A percentile compares a stretch with the other conserved stretches of the same genome.
Conservation (phyloP, 2,888 invertebrate species). For the Penaeus monodon region DNA sequence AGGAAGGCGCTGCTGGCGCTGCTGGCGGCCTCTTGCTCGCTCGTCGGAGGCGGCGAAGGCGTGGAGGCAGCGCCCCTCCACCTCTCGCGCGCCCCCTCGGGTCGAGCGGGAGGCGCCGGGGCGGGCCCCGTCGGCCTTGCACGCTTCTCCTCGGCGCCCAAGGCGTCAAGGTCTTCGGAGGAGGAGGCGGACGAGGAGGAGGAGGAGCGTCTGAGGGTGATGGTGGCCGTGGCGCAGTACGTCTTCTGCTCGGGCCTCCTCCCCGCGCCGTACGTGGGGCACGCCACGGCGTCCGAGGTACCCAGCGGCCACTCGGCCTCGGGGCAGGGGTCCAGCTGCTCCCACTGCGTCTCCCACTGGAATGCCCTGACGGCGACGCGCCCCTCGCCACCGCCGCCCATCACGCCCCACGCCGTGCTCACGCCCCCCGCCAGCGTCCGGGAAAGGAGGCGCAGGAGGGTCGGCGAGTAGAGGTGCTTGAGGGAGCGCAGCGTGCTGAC, state of each 20-base stretch:
- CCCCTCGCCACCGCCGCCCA: conserved; percentile 55
- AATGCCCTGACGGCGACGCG: conserved; percentile 53
- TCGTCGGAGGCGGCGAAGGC: no score
- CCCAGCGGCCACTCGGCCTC: conserved; percentile 48
- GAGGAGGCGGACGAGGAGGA: no score
- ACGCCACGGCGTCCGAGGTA: conserved; percentile 12
- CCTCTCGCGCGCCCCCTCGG: background rate
- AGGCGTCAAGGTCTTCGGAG: background rate
- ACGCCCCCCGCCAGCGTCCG: conserved; percentile 58
- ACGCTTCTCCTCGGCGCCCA: background rate
- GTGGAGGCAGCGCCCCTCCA: no score
- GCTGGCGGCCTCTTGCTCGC: background rate
- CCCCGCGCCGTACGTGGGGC: background rate
- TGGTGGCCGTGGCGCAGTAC: conserved; percentile 4
- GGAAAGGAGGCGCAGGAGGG: conserved; percentile 49
- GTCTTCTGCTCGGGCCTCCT: background rate
- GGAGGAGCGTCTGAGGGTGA: conserved; percentile 18
- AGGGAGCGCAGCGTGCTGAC: conserved; percentile 45
- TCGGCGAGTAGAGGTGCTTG: conserved; percentile 57
- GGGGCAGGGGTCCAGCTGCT: conserved; percentile 51
- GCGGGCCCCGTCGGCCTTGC: background rate
- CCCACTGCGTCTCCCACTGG: conserved; percentile 61
- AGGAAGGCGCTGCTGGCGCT: conserved; percentile 40
- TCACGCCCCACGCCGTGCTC: conserved; percentile 49
- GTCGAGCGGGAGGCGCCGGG: background rate